Base-by-base conservation (phyloP, 2,888 invertebrate genomes). In the Chydorus sphaericus region DNA sequence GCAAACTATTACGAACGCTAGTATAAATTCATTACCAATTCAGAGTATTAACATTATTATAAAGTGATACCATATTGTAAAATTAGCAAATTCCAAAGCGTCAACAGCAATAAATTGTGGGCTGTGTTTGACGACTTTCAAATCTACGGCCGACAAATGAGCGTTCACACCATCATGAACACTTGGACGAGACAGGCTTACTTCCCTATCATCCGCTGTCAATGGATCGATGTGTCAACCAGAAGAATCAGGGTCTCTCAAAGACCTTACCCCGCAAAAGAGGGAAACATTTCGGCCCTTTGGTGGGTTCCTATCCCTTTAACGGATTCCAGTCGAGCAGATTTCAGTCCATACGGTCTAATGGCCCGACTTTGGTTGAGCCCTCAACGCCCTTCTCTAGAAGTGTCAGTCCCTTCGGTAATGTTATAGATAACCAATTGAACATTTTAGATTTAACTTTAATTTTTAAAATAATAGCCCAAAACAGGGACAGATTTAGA, bases 21-120 rank as follows among this genome's bases (percentile, higher is more conserved):
- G 44, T 39, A 18, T 18, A 4, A 18, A n/a, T n/a, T n/a, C n/a
- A n/a, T n/a, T n/a, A n/a, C n/a, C n/a, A n/a, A n/a, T n/a, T n/a
- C n/a, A n/a, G n/a, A n/a, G n/a, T n/a, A n/a, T n/a, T n/a, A n/a
- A n/a, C n/a, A n/a, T n/a, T n/a, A n/a, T n/a, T n/a, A n/a, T n/a
- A n/a, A n/a, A n/a, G n/a, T n/a, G n/a, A n/a, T n/a, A n/a, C n/a
- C n/a, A n/a, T n/a, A n/a, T 44, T 14, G n/a, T n/a, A n/a, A n/a
- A 44, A 44, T n/a, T n/a, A n/a, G 44, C 28, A 23, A 44, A 44
- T 44, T 44, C 44, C 44, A 44, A 28, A 44, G n/a, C 18, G 44
- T 26, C 44, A 23, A 44, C 23, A 44, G 44, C 23, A 3, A 20
- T 4, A 44, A 10, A 44, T 44, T 44, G 5, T 26, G 23, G 44